Evolutionary conservation across 2,113 vertebrate genomes (phyloP).

Genomic region (Embiotoca jacksoni): DNA sequence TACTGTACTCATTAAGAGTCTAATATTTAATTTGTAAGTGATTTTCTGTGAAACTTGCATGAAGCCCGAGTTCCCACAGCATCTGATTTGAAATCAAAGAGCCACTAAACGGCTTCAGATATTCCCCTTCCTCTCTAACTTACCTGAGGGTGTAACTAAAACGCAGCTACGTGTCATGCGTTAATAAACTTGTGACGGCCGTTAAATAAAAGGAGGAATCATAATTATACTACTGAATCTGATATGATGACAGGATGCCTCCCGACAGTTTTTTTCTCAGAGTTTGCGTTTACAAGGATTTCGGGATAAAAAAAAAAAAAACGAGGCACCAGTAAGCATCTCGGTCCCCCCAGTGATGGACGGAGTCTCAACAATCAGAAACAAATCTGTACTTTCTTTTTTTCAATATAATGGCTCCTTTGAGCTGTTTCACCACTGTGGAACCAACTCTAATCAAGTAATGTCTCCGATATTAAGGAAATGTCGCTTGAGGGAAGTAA

Average conservation of each 20-base stretch:
- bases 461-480: slow-evolving; percentile 8
- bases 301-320: not conserved
- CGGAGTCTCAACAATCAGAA: not conserved
- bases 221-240: not conserved
- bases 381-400: not conserved
- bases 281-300: slow-evolving; percentile 1
- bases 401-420: slow-evolving; percentile 8
- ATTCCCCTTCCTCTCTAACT: not conserved
- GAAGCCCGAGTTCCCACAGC: slow-evolving; percentile 6
- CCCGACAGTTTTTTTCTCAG: not conserved
- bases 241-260: not conserved
- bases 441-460: not conserved
- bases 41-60: not conserved
- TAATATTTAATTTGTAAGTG: slow-evolving; percentile 25
- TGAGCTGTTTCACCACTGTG: slow-evolving; percentile 6
- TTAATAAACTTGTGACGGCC: not conserved
- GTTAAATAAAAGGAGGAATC: slow-evolving; percentile 4
- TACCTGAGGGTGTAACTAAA: not conserved
- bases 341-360: slow-evolving; percentile 2
- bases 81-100: slow-evolving; percentile 17
- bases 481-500: not conserved
- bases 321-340: not conserved
- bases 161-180: not conserved
- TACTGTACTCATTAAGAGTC: not conserved
- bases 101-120: not conserved